A percentile compares a stretch with the other conserved stretches of the same genome.
Evolutionary conservation across 2,888 invertebrate genomes (phyloP).

Genomic region (Drosophila fulvimacula): DNA sequence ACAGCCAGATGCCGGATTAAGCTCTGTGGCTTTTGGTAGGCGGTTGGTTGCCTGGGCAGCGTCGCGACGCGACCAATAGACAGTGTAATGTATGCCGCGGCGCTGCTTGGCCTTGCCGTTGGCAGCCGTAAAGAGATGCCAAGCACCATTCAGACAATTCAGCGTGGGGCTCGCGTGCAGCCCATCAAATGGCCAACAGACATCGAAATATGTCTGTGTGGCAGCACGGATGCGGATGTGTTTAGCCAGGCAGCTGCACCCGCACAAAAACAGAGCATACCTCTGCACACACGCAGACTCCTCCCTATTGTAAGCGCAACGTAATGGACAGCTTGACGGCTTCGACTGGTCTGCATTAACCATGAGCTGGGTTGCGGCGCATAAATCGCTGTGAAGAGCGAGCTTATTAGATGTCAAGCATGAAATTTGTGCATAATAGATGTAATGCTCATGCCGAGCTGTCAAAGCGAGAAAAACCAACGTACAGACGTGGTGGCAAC

Average conservation of each 20-base stretch:
- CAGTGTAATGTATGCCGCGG: slow-evolving; percentile 23
- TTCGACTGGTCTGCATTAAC: slow-evolving; percentile 24
- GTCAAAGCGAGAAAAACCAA: slow-evolving; percentile 17
- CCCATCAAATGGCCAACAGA: slow-evolving; percentile 38
- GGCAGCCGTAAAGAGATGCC: slow-evolving; percentile 41
- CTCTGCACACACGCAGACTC: slow-evolving; percentile 11
- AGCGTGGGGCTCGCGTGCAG: slow-evolving; percentile 56
- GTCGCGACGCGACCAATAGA: slow-evolving; percentile 20
- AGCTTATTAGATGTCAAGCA: slow-evolving; percentile 47
- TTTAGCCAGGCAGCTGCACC: slow-evolving; percentile 37
- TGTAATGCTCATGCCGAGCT: slow-evolving; percentile 17
- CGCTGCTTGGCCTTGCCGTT: slow-evolving; percentile 65
- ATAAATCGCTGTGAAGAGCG: slow-evolving; percentile 35
- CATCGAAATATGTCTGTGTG: slow-evolving; percentile 33
- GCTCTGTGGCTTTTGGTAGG: slow-evolving; percentile 12
- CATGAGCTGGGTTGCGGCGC: slow-evolving; percentile 28
- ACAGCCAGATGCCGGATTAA: slow-evolving; percentile 22
- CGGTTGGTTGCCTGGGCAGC: slow-evolving; percentile 1
- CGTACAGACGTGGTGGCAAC: neutral
- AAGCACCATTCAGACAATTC: slow-evolving; percentile 46
- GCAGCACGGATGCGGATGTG: slow-evolving; percentile 55
- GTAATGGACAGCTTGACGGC: slow-evolving; percentile 64
- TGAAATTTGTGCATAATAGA: slow-evolving; percentile 34
- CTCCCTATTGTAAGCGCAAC: slow-evolving; percentile 22
- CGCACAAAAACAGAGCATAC: slow-evolving; percentile 41